A percentile compares a stretch with the other conserved stretches of the same genome.
Conservation (phyloP, 1,140 invertebrate genomes). For the Pomacea maculata region DNA sequence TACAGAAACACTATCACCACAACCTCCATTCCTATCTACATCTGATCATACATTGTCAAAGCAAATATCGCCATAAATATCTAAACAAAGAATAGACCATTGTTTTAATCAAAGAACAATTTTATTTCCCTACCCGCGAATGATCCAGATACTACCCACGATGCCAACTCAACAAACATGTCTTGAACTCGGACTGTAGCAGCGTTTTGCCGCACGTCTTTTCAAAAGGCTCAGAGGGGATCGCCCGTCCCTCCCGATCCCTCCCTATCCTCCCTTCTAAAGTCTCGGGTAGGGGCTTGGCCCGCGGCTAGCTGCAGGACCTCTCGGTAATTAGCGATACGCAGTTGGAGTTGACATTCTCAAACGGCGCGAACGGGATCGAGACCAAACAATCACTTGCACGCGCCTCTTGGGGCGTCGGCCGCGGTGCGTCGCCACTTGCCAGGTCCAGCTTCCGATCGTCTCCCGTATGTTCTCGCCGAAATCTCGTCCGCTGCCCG, state of each 20-base stretch:
- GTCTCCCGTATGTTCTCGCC: neutral
- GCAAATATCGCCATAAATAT: neutral
- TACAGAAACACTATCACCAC: no score
- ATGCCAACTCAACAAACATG: neutral
- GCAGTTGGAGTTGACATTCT: conserved; percentile 10
- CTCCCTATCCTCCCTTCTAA: neutral
- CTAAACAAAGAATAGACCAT: neutral
- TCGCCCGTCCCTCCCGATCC: neutral
- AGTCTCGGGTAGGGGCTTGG: neutral
- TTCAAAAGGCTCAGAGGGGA: no score
- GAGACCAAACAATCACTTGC: conserved; percentile 1
- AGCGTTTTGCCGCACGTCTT: neutral
- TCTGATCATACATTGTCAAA: no score
- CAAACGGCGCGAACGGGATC: neutral
- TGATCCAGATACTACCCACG: neutral
- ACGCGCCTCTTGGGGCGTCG: neutral
- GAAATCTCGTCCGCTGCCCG: neutral
- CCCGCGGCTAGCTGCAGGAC: neutral
- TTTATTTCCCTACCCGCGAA: neutral
- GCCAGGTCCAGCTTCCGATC: neutral
- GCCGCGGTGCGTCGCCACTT: neutral
- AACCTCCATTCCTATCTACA: no score
- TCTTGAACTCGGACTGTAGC: neutral
- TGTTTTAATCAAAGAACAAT: neutral
- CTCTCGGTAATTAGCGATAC: conserved; percentile 2